Evolutionary conservation across 1,140 invertebrate genomes (phyloP).

Genomic region (Scaptomyza graminum): DNA sequence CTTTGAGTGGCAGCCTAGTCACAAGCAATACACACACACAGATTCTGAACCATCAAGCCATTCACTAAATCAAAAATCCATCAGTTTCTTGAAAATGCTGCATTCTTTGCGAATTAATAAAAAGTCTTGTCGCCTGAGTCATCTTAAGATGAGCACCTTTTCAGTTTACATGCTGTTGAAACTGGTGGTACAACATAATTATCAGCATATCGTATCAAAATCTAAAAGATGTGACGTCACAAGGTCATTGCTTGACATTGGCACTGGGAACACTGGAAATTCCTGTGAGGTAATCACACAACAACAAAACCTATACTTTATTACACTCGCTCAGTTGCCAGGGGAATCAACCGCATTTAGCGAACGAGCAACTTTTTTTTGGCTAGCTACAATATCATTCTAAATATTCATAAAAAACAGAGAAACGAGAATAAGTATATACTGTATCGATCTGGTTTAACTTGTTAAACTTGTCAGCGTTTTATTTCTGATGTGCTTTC

Average conservation of each 20-base stretch:
- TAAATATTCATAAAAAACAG: constrained; percentile 8
- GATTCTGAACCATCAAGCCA: constrained; percentile 11
- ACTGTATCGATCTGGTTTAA: constrained; percentile 67
- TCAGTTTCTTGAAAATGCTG: constrained; percentile 1
- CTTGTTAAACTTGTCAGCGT: constrained; percentile 57
- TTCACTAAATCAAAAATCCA: background rate
- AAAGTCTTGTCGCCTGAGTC: constrained; percentile 30
- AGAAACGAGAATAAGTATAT: constrained; percentile 20
- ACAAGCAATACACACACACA: constrained; percentile 6
- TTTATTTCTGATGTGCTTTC: constrained; percentile 24
- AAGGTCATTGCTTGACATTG: constrained; percentile 68
- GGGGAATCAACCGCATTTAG: constrained; percentile 35
- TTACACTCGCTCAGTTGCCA: constrained; percentile 50
- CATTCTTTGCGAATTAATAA: background rate
- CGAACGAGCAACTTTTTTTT: constrained; percentile 54
- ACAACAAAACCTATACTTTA: constrained; percentile 21
- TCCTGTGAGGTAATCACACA: constrained; percentile 51
- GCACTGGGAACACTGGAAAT: constrained; percentile 53
- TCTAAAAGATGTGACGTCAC: constrained; percentile 61
- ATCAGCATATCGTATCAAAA: constrained; percentile 40
- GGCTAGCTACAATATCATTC: constrained; percentile 36
- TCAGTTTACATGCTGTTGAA: constrained; percentile 39
- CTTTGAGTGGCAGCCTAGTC: constrained; percentile 30
- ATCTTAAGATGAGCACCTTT: constrained; percentile 17
- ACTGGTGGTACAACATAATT: constrained; percentile 47